Conservation (phyloP, 2,113 vertebrate genomes). For the Hippocampus mohnikei region DNA sequence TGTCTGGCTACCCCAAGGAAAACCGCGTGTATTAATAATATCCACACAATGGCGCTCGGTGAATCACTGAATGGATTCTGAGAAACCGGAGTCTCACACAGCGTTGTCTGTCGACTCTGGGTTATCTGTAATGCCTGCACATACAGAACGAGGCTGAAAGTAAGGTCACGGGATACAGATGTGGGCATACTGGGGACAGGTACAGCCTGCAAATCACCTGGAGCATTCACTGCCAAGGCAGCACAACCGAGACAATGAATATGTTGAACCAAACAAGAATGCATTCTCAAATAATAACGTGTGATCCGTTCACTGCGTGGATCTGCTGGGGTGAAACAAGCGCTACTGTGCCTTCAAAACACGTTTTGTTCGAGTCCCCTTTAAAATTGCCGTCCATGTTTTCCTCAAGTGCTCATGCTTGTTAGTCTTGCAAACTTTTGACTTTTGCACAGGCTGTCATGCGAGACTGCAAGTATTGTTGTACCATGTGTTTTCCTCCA, state of each 20-base stretch:
- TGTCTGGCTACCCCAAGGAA: constrained; percentile 18
- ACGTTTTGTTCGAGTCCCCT: too few relatives aligned
- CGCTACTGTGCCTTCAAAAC: too few relatives aligned
- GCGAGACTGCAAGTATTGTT: too few relatives aligned
- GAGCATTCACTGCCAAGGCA: background rate
- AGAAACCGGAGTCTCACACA: constrained; percentile 9
- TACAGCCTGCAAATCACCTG: background rate
- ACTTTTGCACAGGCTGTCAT: too few relatives aligned
- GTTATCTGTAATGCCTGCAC: constrained; percentile 24
- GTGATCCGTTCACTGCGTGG: too few relatives aligned
- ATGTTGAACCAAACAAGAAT: too few relatives aligned
- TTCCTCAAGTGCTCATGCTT: too few relatives aligned
- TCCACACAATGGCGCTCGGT: constrained; percentile 19
- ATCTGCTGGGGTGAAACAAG: too few relatives aligned
- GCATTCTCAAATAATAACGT: too few relatives aligned
- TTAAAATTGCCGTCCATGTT: too few relatives aligned
- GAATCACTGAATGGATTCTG: constrained; percentile 10
- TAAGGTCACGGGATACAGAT: constrained; percentile 30
- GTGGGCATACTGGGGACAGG: constrained; percentile 10
- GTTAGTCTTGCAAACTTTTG: too few relatives aligned
- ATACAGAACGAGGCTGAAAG: constrained; percentile 18
- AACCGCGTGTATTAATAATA: constrained; percentile 38
- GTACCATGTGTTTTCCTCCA: too few relatives aligned
- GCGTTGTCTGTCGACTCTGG: constrained; percentile 24
- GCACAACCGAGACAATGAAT: background rate